Percentiles rank a stretch among this genome's conserved stretches.
Evolutionary conservation across 2,797 vertebrate species (phyloP).

Genomic region (Arrhamphus sclerolepis): DNA sequence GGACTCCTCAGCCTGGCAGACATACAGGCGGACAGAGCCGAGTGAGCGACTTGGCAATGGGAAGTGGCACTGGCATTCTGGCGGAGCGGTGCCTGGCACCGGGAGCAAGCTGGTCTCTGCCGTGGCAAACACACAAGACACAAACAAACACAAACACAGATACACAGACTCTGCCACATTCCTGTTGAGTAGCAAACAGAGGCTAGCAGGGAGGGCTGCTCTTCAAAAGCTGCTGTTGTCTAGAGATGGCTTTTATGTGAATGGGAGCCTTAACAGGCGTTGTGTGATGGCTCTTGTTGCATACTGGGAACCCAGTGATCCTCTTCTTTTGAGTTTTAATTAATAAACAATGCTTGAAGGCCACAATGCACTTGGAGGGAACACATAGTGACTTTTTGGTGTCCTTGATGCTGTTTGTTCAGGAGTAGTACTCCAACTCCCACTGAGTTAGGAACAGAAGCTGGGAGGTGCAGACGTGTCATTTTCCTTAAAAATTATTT

Average conservation of each 20-base stretch:
- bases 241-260: conserved; percentile 74
- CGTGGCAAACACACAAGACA: conserved; percentile 52
- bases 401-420: conserved; percentile 67
- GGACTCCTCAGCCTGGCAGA: conserved; percentile 76
- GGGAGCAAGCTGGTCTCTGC: conserved; percentile 59
- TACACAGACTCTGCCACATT: conserved; percentile 64
- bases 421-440: conserved; percentile 61
- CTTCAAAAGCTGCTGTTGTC: conserved; percentile 77
- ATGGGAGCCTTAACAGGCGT: conserved; percentile 71
- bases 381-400: conserved; percentile 66
- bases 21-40: conserved; percentile 67
- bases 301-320: conserved; percentile 65
- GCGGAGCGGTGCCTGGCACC: conserved; percentile 65
- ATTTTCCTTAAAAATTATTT: conserved; percentile 43
- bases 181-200: conserved; percentile 73
- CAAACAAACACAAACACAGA: conserved; percentile 49
- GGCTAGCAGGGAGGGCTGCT: conserved; percentile 68
- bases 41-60: conserved; percentile 67
- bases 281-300: conserved; percentile 64
- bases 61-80: conserved; percentile 59
- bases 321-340: conserved; percentile 74
- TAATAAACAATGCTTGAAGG: conserved; percentile 73
- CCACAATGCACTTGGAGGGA: conserved; percentile 65
- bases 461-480: conserved; percentile 43
- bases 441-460: conserved; percentile 61